Evolutionary conservation across 2,113 vertebrate genomes (phyloP).

Genomic region (Diadophis punctatus): DNA sequence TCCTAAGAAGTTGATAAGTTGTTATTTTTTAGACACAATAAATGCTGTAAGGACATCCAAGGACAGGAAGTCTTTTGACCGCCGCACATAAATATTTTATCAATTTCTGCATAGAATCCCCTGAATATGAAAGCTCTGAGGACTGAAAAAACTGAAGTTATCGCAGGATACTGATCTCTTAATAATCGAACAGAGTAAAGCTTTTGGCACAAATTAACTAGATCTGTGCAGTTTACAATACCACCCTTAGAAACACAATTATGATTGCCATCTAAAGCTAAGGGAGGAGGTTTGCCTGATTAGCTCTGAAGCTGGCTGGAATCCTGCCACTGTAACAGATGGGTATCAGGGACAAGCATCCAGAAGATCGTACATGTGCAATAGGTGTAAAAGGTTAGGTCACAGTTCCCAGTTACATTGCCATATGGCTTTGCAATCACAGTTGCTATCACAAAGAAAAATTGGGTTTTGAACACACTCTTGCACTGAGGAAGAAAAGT

Average conservation of each 20-base stretch:
- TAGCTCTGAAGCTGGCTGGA: constrained; percentile 52
- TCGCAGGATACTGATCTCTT: background rate
- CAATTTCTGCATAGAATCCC: background rate
- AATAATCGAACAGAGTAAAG: background rate
- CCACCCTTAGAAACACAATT: constrained; percentile 43
- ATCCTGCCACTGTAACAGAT: constrained; percentile 66
- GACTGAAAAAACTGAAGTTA: background rate
- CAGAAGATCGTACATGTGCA: constrained; percentile 64
- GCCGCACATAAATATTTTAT: background rate
- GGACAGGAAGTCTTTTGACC: background rate
- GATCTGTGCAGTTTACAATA: constrained; percentile 1
- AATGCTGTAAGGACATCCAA: background rate
- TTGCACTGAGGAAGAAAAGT: background rate
- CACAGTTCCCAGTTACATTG: constrained; percentile 58
- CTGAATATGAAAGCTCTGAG: background rate
- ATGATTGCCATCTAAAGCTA: constrained; percentile 51
- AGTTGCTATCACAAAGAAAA: constrained; percentile 24
- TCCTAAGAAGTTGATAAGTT: background rate
- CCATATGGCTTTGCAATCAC: constrained; percentile 57
- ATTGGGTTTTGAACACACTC: constrained; percentile 7
- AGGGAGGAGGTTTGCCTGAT: constrained; percentile 52
- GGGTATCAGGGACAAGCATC: constrained; percentile 62
- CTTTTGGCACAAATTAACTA: constrained; percentile 22
- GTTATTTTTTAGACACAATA: background rate
- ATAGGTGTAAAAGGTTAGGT: constrained; percentile 60